Conservation (phyloP, 2,888 invertebrate genomes). For the Dynastes maya region DNA sequence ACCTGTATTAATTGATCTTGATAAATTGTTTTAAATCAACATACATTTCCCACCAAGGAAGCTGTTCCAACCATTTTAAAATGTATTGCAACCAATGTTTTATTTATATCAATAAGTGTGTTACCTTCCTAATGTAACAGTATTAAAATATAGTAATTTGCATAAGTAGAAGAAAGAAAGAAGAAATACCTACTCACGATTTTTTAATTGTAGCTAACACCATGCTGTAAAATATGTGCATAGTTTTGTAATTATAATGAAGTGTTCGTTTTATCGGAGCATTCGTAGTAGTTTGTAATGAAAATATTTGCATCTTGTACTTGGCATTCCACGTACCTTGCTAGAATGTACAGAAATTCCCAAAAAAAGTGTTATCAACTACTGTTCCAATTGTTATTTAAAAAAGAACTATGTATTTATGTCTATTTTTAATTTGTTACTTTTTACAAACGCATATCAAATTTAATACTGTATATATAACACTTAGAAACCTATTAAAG, state of each 20-base stretch:
- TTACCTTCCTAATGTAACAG: conserved; percentile 10
- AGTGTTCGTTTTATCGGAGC: not conserved
- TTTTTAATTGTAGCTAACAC: conserved; percentile 1
- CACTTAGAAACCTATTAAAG: too few species aligned
- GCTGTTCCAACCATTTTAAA: conserved; percentile 34
- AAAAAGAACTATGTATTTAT: too few species aligned
- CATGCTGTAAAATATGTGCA: conserved; percentile 16
- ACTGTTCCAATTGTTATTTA: too few species aligned
- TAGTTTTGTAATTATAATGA: conserved; percentile 34
- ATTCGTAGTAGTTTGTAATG: too few species aligned
- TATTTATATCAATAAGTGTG: conserved; percentile 26
- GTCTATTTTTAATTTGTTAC: too few species aligned
- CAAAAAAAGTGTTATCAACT: too few species aligned
- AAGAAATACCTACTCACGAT: not conserved
- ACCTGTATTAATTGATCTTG: conserved; percentile 34
- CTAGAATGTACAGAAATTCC: too few species aligned
- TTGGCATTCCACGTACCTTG: too few species aligned
- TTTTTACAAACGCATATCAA: too few species aligned
- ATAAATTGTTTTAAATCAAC: conserved; percentile 37
- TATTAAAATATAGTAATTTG: conserved; percentile 11
- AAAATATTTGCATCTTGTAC: too few species aligned
- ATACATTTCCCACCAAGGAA: conserved; percentile 35
- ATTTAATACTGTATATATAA: too few species aligned
- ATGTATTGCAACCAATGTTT: conserved; percentile 25
- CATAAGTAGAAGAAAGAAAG: conserved; percentile 10